These are phyloP conservation scores for Trichogramma evanescens DNA, from an alignment of 2,888 invertebrate genomes.

Conservation along the genomic window DNA sequence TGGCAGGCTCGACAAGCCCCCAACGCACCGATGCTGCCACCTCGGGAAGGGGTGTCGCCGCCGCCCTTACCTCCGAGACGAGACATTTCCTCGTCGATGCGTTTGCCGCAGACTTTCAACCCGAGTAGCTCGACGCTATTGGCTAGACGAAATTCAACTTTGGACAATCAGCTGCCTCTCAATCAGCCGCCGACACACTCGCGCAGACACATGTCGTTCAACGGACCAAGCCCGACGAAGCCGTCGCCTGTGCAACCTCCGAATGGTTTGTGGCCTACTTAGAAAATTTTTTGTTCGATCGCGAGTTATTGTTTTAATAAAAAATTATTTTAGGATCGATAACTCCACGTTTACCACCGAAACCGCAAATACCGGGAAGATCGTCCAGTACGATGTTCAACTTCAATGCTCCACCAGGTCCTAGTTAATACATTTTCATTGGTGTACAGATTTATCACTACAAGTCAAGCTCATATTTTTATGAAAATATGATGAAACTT, in stretches of 20 bases:
- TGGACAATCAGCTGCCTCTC: slow-evolving; percentile 36
- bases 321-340: slow-evolving; percentile 35
- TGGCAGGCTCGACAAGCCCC: slow-evolving; percentile 55
- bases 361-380: slow-evolving; percentile 41
- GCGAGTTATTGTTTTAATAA: background rate
- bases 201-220: slow-evolving; percentile 44
- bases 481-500: slow-evolving; percentile 15
- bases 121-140: slow-evolving; percentile 42
- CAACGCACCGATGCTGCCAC: slow-evolving; percentile 64
- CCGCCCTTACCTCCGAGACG: slow-evolving; percentile 61
- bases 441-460: background rate
- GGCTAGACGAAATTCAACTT: slow-evolving; percentile 42
- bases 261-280: slow-evolving; percentile 33
- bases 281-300: background rate
- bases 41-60: slow-evolving; percentile 59
- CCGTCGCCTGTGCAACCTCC: slow-evolving; percentile 41
- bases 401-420: slow-evolving; percentile 41
- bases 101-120: slow-evolving; percentile 37
- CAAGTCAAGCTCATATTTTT: background rate
- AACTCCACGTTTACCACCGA: slow-evolving; percentile 44
- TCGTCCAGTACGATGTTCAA: slow-evolving; percentile 44
- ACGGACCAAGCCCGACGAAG: slow-evolving; percentile 44
- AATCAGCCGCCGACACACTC: slow-evolving; percentile 30
- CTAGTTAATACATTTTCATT: slow-evolving; percentile 34
- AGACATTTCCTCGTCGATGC: slow-evolving; percentile 34